These are phyloP conservation scores for Dryobates pubescens DNA, from an alignment of 2,797 vertebrate species.

Conservation along the genomic window DNA sequence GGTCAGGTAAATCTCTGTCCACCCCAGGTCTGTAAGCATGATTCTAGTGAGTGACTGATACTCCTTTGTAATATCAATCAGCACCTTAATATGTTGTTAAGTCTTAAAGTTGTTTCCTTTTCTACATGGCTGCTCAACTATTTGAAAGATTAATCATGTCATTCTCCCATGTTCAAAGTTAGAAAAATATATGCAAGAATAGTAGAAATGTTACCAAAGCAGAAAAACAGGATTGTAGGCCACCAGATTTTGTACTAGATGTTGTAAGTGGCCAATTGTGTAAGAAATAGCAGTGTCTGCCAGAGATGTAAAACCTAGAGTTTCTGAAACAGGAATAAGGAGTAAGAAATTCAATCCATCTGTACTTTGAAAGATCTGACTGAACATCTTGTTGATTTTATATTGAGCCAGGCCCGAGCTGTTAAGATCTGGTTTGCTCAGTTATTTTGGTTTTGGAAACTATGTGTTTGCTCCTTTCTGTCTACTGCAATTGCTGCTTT, in stretches of 20 bases:
- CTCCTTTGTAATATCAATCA: not conserved
- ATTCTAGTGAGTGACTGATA: not conserved
- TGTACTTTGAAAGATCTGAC: slow-evolving; percentile 9
- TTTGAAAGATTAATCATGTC: not conserved
- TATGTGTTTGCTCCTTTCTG: slow-evolving; percentile 7
- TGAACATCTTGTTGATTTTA: slow-evolving; percentile 15
- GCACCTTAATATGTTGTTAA: not conserved
- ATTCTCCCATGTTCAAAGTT: not conserved
- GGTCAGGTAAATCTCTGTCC: not conserved
- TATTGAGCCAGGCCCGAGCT: not conserved
- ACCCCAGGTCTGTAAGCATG: not conserved
- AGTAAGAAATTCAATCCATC: not conserved
- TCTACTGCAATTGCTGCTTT: not conserved
- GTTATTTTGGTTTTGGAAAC: slow-evolving; percentile 39
- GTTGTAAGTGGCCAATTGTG: not conserved
- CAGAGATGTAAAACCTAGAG: not conserved
- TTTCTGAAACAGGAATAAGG: not conserved
- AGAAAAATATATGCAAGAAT: not conserved
- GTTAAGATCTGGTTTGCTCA: slow-evolving; percentile 2
- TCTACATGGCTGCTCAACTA: not conserved
- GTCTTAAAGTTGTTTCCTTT: not conserved
- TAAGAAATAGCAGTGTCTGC: not conserved
- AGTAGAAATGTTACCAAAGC: not conserved
- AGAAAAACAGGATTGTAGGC: not conserved
- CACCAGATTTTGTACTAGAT: not conserved